These are phyloP conservation scores for Andrena trimmerana DNA, from an alignment of 2,888 invertebrate genomes.

Conservation along the genomic window DNA sequence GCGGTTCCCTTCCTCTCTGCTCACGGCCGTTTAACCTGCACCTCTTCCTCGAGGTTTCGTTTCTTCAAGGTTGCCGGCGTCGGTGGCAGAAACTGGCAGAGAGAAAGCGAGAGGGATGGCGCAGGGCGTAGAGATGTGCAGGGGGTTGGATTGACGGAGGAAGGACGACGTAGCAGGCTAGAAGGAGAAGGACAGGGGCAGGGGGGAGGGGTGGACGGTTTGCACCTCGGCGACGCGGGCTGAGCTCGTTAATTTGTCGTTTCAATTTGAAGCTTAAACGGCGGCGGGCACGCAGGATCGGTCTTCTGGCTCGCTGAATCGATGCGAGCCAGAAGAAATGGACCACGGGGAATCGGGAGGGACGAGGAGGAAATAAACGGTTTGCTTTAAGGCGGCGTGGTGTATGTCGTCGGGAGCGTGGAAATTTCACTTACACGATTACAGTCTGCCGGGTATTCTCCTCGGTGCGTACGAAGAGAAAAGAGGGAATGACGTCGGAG, in stretches of 20 bases:
- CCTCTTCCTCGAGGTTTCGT: constrained; percentile 58
- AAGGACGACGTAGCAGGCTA: constrained; percentile 7
- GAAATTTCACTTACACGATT: constrained; percentile 33
- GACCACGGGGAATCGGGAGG: constrained; percentile 5
- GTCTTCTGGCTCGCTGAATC: constrained; percentile 35
- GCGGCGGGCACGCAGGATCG: constrained; percentile 64
- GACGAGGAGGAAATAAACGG: constrained; percentile 4
- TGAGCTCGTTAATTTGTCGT: constrained; percentile 78
- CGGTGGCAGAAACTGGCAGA: not conserved
- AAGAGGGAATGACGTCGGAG: not conserved
- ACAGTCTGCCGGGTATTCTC: not conserved
- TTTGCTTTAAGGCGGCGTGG: not conserved
- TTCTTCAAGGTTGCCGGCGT: constrained; percentile 67
- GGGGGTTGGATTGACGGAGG: constrained; percentile 23
- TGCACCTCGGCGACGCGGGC: constrained; percentile 74
- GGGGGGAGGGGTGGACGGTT: constrained; percentile 51
- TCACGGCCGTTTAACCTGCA: constrained; percentile 76
- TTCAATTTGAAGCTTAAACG: constrained; percentile 72
- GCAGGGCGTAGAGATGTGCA: not conserved
- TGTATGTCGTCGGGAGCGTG: not conserved
- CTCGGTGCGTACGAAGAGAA: not conserved
- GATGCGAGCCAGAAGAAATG: constrained; percentile 31
- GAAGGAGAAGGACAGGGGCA: not conserved
- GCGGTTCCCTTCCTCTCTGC: constrained; percentile 79
- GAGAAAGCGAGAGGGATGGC: not conserved